Evolutionary conservation across 2,113 vertebrate species (phyloP).

Genomic region (Ailurus styani): DNA sequence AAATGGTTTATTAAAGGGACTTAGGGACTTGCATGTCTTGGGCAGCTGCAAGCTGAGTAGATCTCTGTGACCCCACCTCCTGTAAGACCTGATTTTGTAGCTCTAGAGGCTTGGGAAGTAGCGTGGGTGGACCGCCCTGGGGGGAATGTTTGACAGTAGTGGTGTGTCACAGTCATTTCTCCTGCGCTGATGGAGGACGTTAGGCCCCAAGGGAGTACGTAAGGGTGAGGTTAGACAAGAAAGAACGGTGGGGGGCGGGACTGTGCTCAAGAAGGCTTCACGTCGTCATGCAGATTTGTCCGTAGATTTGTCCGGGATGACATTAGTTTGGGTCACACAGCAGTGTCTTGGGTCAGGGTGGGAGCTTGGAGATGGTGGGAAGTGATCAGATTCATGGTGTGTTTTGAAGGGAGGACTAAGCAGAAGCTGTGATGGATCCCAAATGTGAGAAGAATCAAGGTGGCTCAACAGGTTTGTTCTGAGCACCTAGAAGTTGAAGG

Average conservation of each 20-base stretch:
- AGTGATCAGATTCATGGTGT: background rate
- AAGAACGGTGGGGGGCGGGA: background rate
- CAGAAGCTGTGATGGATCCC: background rate
- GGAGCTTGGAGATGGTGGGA: background rate
- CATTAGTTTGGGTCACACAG: background rate
- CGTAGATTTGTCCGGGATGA: background rate
- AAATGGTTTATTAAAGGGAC: background rate
- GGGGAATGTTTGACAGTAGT: background rate
- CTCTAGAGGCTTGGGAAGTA: background rate
- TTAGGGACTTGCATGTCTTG: background rate
- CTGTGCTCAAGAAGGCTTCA: background rate
- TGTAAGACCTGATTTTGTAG: background rate
- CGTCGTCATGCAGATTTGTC: background rate
- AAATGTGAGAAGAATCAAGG: background rate
- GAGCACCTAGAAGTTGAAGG: background rate
- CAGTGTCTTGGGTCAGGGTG: background rate
- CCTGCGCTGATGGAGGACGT: background rate
- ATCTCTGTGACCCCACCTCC: background rate
- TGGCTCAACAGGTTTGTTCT: background rate
- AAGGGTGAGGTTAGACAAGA: background rate
- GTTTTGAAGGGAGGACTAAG: background rate
- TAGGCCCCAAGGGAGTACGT: background rate
- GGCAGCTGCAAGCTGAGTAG: background rate
- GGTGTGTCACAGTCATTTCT: background rate
- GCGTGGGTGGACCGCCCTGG: background rate